Evolutionary conservation across 1,140 invertebrate genomes (phyloP), one percentile per base, ranked within the genome.

Genomic region (Trachymyrmex septentrionalis): DNA sequence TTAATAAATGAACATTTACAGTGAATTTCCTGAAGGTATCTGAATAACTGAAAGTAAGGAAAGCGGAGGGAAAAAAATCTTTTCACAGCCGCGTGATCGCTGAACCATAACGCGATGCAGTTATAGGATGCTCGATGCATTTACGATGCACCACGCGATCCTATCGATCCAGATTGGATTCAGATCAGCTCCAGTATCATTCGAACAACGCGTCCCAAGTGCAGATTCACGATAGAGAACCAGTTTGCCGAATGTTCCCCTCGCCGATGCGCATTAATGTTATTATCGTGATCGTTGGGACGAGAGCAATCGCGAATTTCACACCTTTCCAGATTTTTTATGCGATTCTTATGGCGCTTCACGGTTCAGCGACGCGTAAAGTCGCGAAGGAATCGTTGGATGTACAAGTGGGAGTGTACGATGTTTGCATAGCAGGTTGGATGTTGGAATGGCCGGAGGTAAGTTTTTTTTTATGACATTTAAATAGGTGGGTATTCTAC

Each of bases 1-100:
- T 87, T 80, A 86, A 86, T 87, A 86, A 44, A 85, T 59, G 66
- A 72, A 63, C 71, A 55, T 50, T 67, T 24, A 53, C 38, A n/a
- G 34, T 27, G 24, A 1, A 19, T 72, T 59, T 69, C 14, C 34
- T 12, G 21, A 55, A 53, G 34, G 30, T 81, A n/a, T 12, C 66
- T 30, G 48, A 6, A 69, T 71, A 69, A 38, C 14, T 55, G 64
- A 55, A 69, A 69, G 55, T 76, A 61, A 24, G 21, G 21, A 53
- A 53, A 66, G 21, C 19, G 21, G 12, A 66, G 57, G 38, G 53
- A 10, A 10, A 34, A 30, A 48, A 72, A 72, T 59, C 10, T 16
- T 30, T 67, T 82, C 50, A 1, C 24, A 57, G 3, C n/a, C 30
- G n/a, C 48, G 7, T 19, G n/a, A 82, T 71, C 30, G 66, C n/a